Evolutionary conservation across 2,888 invertebrate species (phyloP).

Genomic region (Pristionchus maxplancki): DNA sequence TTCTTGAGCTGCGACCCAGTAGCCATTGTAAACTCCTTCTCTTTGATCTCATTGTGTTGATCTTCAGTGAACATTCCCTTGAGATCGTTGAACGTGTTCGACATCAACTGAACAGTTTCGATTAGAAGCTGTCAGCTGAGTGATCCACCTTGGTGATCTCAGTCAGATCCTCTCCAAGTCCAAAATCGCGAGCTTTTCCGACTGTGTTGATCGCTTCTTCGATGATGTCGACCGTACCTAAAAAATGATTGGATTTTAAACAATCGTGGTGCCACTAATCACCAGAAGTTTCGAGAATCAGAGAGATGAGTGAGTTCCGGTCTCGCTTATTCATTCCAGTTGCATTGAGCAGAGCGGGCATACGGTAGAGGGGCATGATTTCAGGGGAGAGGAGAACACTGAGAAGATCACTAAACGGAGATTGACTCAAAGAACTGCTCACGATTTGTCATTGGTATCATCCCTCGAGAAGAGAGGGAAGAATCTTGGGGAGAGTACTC

Average conservation of each 20-base stretch:
- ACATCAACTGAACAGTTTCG: neutral
- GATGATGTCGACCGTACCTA: slow-evolving; percentile 64
- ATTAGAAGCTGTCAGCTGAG: neutral
- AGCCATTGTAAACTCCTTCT: slow-evolving; percentile 65
- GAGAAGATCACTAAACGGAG: neutral
- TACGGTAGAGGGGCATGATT: slow-evolving; percentile 43
- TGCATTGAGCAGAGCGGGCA: neutral
- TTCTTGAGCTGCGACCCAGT: slow-evolving; percentile 61
- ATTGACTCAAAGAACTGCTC: neutral
- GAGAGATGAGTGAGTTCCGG: neutral
- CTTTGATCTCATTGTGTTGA: slow-evolving; percentile 62
- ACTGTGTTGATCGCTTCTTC: slow-evolving; percentile 66
- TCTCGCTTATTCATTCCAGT: slow-evolving; percentile 16
- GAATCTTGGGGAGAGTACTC: slow-evolving; percentile 68
- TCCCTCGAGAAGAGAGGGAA: slow-evolving; percentile 63
- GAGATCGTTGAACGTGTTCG: slow-evolving; percentile 58
- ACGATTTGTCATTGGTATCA: neutral
- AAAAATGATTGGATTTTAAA: neutral
- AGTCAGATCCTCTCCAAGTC: slow-evolving; percentile 60
- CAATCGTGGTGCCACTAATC: neutral
- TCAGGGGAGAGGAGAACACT: slow-evolving; percentile 42
- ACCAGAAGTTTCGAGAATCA: slow-evolving; percentile 39
- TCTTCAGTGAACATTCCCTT: slow-evolving; percentile 54
- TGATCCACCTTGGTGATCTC: slow-evolving; percentile 20
- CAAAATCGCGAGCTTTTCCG: slow-evolving; percentile 56